phyloP scores from a whole-genome alignment of 2,888 invertebrate species.

The Caprella mutica region DNA sequence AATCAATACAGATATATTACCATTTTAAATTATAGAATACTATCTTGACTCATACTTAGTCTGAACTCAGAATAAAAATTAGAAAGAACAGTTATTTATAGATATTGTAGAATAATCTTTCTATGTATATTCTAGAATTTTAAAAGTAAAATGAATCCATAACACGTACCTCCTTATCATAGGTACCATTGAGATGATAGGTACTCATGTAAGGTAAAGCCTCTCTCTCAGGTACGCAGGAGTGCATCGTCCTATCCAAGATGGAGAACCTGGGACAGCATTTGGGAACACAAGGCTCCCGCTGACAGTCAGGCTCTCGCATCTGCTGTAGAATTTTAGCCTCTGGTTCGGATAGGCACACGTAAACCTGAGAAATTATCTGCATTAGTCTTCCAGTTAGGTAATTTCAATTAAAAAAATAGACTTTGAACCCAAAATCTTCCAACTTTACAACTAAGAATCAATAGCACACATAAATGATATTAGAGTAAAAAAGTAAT shows the following conservation, averaged over 20 bases:
- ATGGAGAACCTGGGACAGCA: constrained; percentile 20
- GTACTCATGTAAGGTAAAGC: neutral
- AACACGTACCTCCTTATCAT: too few species aligned
- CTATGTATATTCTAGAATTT: too few species aligned
- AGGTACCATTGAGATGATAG: constrained; percentile 2
- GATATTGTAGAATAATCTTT: too few species aligned
- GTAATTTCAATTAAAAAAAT: neutral
- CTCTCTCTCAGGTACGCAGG: constrained; percentile 3
- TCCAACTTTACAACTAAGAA: neutral
- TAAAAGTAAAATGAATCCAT: too few species aligned
- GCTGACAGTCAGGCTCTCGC: constrained; percentile 20
- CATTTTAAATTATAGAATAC: too few species aligned
- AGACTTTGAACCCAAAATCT: neutral
- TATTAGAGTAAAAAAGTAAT: neutral
- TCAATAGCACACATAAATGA: neutral
- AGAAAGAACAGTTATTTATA: too few species aligned
- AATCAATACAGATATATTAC: too few species aligned
- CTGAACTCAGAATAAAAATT: too few species aligned
- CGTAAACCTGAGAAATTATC: constrained; percentile 15
- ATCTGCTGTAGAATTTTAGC: constrained; percentile 16
- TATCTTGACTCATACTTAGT: too few species aligned
- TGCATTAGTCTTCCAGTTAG: neutral
- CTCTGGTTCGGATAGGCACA: constrained; percentile 25
- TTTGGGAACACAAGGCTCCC: constrained; percentile 26
- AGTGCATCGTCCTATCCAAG: constrained; percentile 4